These are phyloP conservation scores for Scaptomyza parva DNA, from an alignment of 2,888 invertebrate genomes.

Conservation along the genomic window DNA sequence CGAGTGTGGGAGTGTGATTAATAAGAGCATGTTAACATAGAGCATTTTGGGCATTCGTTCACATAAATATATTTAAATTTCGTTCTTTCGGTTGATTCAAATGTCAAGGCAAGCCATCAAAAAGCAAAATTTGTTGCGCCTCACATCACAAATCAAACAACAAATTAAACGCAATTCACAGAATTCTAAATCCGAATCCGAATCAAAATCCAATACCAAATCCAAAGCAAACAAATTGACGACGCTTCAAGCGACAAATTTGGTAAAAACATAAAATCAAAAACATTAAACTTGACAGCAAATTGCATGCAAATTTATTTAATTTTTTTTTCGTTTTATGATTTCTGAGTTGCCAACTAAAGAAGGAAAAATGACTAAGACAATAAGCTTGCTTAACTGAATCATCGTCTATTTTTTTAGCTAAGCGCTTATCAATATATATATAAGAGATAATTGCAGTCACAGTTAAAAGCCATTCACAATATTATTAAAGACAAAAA, in stretches of 20 bases:
- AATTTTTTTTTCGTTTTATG: not conserved
- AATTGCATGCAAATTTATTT: constrained; percentile 47
- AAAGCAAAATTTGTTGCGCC: constrained; percentile 27
- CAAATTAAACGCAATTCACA: constrained; percentile 23
- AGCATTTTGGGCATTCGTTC: constrained; percentile 27
- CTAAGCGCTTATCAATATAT: constrained; percentile 7
- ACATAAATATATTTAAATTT: constrained; percentile 10
- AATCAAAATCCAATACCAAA: constrained; percentile 34
- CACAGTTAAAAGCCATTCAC: not conserved
- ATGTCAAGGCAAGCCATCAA: constrained; percentile 54
- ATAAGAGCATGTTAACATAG: constrained; percentile 35
- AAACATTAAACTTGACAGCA: constrained; percentile 16
- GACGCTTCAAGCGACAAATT: constrained; percentile 51
- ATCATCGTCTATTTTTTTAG: constrained; percentile 16
- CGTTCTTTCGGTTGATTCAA: constrained; percentile 13
- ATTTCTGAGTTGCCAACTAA: not conserved
- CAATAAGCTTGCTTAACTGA: constrained; percentile 16
- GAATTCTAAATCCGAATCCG: constrained; percentile 13
- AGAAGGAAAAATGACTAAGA: constrained; percentile 38
- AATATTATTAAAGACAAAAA: constrained; percentile 16
- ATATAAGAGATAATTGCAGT: not conserved
- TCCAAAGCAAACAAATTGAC: constrained; percentile 41
- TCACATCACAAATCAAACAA: constrained; percentile 46
- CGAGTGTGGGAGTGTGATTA: constrained; percentile 47
- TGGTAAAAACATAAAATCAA: constrained; percentile 31